Evolutionary conservation across 2,797 vertebrate species (phyloP).

Genomic region (Alfaro cultratus): DNA sequence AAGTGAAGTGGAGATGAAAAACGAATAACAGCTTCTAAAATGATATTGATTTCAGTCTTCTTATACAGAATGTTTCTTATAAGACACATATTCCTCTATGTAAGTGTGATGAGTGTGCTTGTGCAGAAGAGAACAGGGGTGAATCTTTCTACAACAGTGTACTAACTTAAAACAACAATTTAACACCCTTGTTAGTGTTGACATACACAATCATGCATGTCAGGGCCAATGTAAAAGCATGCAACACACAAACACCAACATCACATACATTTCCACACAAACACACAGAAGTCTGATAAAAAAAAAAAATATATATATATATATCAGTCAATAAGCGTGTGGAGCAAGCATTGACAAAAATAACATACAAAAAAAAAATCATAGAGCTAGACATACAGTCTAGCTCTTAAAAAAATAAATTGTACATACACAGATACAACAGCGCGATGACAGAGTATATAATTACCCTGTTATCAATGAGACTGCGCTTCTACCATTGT

Average conservation of each 20-base stretch:
- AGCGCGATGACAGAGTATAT: slow-evolving; percentile 74
- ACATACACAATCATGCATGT: slow-evolving; percentile 59
- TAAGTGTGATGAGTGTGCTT: slow-evolving; percentile 30
- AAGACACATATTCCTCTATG: slow-evolving; percentile 33
- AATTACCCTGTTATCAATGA: slow-evolving; percentile 77
- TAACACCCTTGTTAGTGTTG: slow-evolving; percentile 54
- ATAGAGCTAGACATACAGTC: slow-evolving; percentile 31
- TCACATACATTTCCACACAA: slow-evolving; percentile 26
- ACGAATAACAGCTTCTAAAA: slow-evolving; percentile 64
- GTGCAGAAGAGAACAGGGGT: slow-evolving; percentile 27
- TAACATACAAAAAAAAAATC: slow-evolving; percentile 20
- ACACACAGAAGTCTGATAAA: slow-evolving; percentile 33
- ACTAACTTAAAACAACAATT: slow-evolving; percentile 60
- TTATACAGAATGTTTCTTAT: slow-evolving; percentile 47
- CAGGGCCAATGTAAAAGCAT: slow-evolving; percentile 41
- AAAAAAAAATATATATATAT: not conserved
- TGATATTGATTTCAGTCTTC: slow-evolving; percentile 69
- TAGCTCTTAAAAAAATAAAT: slow-evolving; percentile 44
- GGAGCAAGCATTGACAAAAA: slow-evolving; percentile 31
- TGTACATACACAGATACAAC: slow-evolving; percentile 52
- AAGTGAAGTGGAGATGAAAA: slow-evolving; percentile 57
- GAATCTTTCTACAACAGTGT: slow-evolving; percentile 43
- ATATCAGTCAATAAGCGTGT: slow-evolving; percentile 35
- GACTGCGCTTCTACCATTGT: slow-evolving; percentile 64
- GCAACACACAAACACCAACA: slow-evolving; percentile 43